Base-by-base conservation (phyloP, 1,140 invertebrate species). In the Eupristina koningsbergeri region DNA sequence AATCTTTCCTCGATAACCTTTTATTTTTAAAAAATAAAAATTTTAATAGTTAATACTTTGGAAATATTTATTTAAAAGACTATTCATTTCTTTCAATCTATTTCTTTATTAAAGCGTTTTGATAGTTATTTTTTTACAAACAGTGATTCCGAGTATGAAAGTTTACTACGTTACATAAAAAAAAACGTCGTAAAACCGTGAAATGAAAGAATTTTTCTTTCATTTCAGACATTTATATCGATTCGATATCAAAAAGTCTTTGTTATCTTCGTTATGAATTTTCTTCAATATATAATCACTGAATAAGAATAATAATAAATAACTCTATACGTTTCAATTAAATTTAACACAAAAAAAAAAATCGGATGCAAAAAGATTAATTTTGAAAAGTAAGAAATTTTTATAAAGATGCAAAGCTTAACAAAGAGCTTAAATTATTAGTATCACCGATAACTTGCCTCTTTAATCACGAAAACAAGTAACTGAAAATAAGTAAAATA, bases 61-160 rank as follows among this genome's bases (percentile, higher is more conserved):
- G 6, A 3, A 22, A 19, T 36, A 36, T 67, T 67, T 39, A 67
- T 67, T 67, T 67, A 31, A 19, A 19, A 67, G 36, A 67, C 19
- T 67, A 34, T 67, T 36, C 64, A 19, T 67, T 67, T 67, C 64
- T 36, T 67, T 36, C 63, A 34, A 64, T 64, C 34, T 64, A 64
- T 17, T 67, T 15, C 31, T 36, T 67, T 67, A 36, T 67, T 67
- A 3, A 8, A 67, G 34, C 31, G 8, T 67, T 36, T 22, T 11
- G 17, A 36, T 39, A 31, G 34, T 36, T 15, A 19, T 67, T 67
- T 67, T n/a, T 45, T 67, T 67, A 34, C 6, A 13, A 67, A 67
- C 36, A 36, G 64, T 36, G 64, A 67, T 67, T 36, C 29, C 64
- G 34, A 67, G 64, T 36, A 17, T 67, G 13, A 67, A 36, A 67